Base-by-base conservation (phyloP, 1,140 invertebrate species). In the Sminthurides bifidus region DNA sequence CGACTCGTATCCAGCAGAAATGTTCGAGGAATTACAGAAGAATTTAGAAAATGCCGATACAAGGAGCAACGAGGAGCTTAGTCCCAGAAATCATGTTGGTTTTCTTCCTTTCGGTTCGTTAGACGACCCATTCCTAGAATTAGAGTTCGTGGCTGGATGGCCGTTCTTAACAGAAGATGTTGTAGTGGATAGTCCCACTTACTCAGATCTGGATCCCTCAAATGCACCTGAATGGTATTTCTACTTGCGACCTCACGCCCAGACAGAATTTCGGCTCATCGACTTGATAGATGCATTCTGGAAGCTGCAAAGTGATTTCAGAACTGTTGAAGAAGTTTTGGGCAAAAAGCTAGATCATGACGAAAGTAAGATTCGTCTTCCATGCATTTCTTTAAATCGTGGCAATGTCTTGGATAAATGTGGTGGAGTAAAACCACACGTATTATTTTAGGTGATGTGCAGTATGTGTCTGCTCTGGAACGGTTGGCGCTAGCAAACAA, bases 111-210 rank as follows among this genome's bases (percentile, higher is more conserved):
- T 62, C 59, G 50, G 51, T 23, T 52, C 61, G 45, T 55, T 68
- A 59, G 53, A 63, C 71, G 63, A 65, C 45, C 59, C 59, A 70
- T 79, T 60, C 56, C 84, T 81, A 43, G 80, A 84, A 70, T 74
- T 93, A 26, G 74, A 83, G 57, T 70, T 95, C 2, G 84, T 82
- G 67, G 81, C 85, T n/a, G 85, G 83, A 8, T 97, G 92, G 92
- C 83, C 83, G 2, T 76, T 81, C 68, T 73, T 95, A 44, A 79
- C 81, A 3, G 91, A 94, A 68, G 83, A 86, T 69, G 79, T 87
- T 29, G 81, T 94, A 27, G 81, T 92, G 1, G 92, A 96, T 67
- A 87, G 82, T 61, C 82, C 88, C 67, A 80, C 78, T 53, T 88
- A 89, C 68, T 85, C 83, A 35, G 87, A 94, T 73, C 81, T 96